A percentile compares a stretch with the other conserved stretches of the same genome.
These are phyloP conservation scores for Scytalopus superciliaris DNA, from an alignment of 2,113 vertebrate genomes.

Conservation along the genomic window DNA sequence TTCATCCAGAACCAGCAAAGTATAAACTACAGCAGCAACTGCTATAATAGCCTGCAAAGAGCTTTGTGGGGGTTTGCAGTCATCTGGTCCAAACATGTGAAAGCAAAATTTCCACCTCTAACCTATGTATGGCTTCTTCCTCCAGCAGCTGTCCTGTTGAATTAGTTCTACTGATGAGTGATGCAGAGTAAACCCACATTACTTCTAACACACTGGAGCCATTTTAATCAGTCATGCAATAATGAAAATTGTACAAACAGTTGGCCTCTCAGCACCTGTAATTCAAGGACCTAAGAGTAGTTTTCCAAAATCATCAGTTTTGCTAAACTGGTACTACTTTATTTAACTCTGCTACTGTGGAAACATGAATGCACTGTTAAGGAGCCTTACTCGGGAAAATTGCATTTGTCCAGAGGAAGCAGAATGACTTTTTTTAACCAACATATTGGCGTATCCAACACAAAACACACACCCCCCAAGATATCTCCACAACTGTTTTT, in stretches of 20 bases:
- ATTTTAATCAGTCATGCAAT: constrained; percentile 14
- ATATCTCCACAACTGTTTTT: neutral
- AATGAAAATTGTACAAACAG: neutral
- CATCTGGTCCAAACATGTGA: neutral
- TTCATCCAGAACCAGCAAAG: accelerated
- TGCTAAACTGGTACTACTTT: neutral
- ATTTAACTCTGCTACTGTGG: neutral
- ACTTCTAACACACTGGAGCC: neutral
- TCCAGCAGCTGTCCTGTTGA: neutral
- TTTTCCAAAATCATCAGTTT: neutral
- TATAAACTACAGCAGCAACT: neutral
- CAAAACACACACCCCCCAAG: neutral
- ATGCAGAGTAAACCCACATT: neutral
- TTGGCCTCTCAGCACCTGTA: neutral
- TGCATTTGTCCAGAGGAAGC: neutral
- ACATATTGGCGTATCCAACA: neutral
- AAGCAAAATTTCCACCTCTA: neutral
- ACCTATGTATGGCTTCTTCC: neutral
- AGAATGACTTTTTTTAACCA: neutral
- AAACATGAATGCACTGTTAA: neutral
- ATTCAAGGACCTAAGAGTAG: neutral
- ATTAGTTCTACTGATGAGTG: constrained; percentile 11
- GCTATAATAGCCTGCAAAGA: neutral
- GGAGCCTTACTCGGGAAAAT: neutral
- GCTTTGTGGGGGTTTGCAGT: neutral